A percentile compares a stretch with the other conserved stretches of the same genome.
phyloP scores from a whole-genome alignment of 1,140 invertebrate species.

The Macrobrachium rosenbergii region DNA sequence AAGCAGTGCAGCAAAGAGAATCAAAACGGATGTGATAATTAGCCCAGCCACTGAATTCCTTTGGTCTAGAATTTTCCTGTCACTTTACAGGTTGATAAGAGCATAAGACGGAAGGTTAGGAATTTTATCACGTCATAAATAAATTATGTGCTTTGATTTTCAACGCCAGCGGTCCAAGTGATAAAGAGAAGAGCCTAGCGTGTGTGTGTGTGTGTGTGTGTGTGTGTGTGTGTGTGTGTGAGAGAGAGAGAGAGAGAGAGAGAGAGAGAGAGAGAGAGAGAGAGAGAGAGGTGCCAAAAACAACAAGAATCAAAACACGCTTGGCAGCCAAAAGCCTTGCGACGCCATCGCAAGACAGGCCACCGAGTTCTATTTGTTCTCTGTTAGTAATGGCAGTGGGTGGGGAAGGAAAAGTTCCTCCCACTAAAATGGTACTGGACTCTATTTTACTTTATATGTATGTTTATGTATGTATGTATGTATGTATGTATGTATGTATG shows the following conservation, averaged over 20 bases:
- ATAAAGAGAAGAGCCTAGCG: background rate
- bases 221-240: background rate
- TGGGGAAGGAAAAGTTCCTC: background rate
- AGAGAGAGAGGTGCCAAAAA: background rate
- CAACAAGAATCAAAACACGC: background rate
- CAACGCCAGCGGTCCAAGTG: background rate
- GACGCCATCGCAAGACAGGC: too few species aligned
- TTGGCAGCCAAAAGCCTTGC: background rate
- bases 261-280: background rate
- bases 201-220: too few species aligned
- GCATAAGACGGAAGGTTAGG: too few species aligned
- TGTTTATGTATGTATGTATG: slow-evolving; percentile 20
- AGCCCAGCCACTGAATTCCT: too few species aligned
- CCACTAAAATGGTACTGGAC: background rate
- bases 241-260: background rate
- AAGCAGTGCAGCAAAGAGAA: too few species aligned
- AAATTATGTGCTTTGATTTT: too few species aligned
- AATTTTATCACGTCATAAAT: too few species aligned
- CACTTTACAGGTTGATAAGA: too few species aligned
- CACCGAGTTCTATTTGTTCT: too few species aligned
- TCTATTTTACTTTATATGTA: background rate
- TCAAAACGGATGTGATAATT: too few species aligned
- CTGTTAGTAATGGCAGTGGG: background rate
- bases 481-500: slow-evolving; percentile 29
- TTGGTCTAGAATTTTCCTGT: too few species aligned